Evolutionary conservation across 2,888 invertebrate genomes (phyloP), one percentile per base, ranked within the genome.

Genomic region (Emmelina monodactyla): DNA sequence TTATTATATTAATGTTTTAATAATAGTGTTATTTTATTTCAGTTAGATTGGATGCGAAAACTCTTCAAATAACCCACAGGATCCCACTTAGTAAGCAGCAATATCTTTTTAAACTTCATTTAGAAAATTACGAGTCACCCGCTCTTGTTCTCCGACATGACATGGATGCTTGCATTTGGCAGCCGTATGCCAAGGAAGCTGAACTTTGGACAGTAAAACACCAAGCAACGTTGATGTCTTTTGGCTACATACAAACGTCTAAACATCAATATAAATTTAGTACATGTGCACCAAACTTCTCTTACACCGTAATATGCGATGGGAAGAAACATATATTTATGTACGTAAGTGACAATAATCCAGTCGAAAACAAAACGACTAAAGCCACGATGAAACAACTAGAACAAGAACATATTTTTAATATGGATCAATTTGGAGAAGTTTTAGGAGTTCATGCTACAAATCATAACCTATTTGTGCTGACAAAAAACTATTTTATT

Each of bases 191-290:
- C 31, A 58, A 65, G 41, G 69, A 69, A 45, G 55, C 65, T 0
- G 65, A 73, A 1, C 71, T 73, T 1, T 88, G 88, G 84, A 75
- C 79, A 0, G 69, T 89, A 34, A 80, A 84, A 30, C 94, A 94
- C 58, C 82, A 87, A 38, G 88, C 88, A 0, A 92, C 91, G 13
- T 81, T 94, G 15, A 83, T 87, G 57, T 94, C 93, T 1, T 87
- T 94, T 62, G 94, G 91, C 14, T 94, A 94, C 63, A 87, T 94
- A 1, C 89, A 89, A 50, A 88, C 94, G 1, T 93, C 93, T 0
- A 94, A 94, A 62, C 84, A 86, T 48, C 88, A 90, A 48, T 82
- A 86, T 42, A 91, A 92, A 58, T 94, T 89, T 60, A 78, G 87
- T 1, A 82, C 84, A 1, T 89, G 90, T 50, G 82, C 92, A 2